Percentiles rank a stretch among this genome's conserved stretches.
phyloP scores from a whole-genome alignment of 2,888 invertebrate genomes.

The Ectemnius cavifrons region DNA sequence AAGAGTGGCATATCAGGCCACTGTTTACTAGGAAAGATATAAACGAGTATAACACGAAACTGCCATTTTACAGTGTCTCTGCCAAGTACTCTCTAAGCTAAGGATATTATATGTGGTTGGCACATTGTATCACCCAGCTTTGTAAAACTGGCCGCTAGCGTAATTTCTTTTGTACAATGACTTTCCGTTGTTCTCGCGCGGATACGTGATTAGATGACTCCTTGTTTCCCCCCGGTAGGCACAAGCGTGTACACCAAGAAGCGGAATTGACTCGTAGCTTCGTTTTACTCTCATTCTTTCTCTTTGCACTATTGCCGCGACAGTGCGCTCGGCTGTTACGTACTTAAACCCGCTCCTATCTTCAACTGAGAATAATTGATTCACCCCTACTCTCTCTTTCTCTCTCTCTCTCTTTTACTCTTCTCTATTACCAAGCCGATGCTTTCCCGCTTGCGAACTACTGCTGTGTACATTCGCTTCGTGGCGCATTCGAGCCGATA shows the following conservation, averaged over 20 bases:
- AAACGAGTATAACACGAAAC: constrained; percentile 43
- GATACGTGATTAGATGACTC: constrained; percentile 7
- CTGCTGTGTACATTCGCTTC: constrained; percentile 30
- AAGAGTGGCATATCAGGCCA: too few species aligned
- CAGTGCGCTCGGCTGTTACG: constrained; percentile 24
- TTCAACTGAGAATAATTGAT: constrained; percentile 44
- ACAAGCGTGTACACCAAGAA: background rate
- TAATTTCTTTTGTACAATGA: constrained; percentile 13
- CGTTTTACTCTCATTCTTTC: too few species aligned
- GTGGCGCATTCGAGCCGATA: constrained; percentile 9
- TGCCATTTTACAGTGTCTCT: constrained; percentile 58
- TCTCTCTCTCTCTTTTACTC: background rate
- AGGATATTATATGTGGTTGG: constrained; percentile 26
- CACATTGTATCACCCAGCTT: constrained; percentile 18
- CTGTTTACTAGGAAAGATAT: too few species aligned
- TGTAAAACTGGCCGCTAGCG: constrained; percentile 6
- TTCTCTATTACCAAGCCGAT: too few species aligned
- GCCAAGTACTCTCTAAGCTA: constrained; percentile 53
- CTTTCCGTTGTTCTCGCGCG: background rate
- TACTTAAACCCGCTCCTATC: constrained; percentile 43
- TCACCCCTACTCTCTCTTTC: background rate
- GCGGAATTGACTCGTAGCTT: background rate
- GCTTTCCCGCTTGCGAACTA: background rate
- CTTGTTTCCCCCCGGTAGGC: background rate
- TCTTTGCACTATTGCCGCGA: too few species aligned